Percentiles rank a stretch among this genome's conserved stretches.
Evolutionary conservation across 2,888 invertebrate genomes (phyloP).

Genomic region (Mimumesa dahlbomi): DNA sequence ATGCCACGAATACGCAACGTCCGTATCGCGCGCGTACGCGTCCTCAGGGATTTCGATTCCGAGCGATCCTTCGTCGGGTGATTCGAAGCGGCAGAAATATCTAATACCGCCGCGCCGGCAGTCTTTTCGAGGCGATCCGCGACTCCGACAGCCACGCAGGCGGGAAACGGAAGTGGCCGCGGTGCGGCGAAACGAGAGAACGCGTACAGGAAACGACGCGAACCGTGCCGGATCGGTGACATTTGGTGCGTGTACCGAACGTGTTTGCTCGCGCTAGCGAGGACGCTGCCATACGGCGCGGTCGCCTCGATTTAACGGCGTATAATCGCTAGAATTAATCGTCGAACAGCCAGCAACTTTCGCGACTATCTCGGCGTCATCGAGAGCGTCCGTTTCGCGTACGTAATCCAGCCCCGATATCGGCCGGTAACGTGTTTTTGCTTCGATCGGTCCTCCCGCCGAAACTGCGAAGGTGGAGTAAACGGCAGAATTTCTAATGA

Average conservation of each 20-base stretch:
- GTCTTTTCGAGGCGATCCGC: no score
- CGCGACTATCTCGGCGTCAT: conserved; percentile 22
- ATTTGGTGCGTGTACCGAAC: conserved; percentile 64
- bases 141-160: not conserved
- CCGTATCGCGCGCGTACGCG: no score
- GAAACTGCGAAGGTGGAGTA: conserved; percentile 30
- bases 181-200: conserved; percentile 18
- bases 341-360: conserved; percentile 15
- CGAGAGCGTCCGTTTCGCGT: not conserved
- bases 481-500: conserved; percentile 37
- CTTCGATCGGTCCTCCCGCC: not conserved
- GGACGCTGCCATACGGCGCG: conserved; percentile 44
- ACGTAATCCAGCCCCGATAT: conserved; percentile 8
- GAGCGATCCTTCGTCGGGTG: no score
- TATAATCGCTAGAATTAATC: conserved; percentile 43
- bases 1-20: no score
- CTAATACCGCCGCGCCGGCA: no score
- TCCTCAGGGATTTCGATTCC: no score
- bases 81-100: no score
- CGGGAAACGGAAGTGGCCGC: not conserved
- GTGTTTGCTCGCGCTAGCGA: conserved; percentile 59
- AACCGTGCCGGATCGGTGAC: conserved; percentile 60
- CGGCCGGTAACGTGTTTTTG: conserved; percentile 32
- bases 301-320: conserved; percentile 40
- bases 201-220: conserved; percentile 55